Conservation (phyloP, 2,797 vertebrate species). For the Cryptoprocta ferox region DNA sequence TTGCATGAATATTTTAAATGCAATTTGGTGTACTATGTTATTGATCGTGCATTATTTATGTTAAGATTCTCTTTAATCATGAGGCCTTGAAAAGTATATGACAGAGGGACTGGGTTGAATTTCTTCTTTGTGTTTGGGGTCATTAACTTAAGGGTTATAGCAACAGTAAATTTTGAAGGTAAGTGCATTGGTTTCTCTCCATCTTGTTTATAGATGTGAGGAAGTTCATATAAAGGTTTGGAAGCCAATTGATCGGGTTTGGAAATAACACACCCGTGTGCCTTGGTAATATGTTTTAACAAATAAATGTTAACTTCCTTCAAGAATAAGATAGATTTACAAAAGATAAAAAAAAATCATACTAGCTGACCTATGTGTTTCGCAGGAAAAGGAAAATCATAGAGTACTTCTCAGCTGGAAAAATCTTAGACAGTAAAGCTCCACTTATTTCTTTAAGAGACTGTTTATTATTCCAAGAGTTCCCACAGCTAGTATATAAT, state of each 20-base stretch:
- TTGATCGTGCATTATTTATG: constrained; percentile 86
- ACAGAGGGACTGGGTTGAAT: constrained; percentile 50
- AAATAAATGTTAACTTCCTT: constrained; percentile 34
- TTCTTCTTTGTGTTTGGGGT: constrained; percentile 37
- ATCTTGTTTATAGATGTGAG: constrained; percentile 55
- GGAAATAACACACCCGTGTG: neutral
- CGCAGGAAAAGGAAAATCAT: neutral
- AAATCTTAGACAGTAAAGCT: neutral
- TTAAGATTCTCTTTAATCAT: constrained; percentile 82
- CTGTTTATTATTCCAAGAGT: constrained; percentile 13
- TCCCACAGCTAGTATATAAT: neutral
- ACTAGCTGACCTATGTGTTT: neutral
- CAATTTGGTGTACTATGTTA: constrained; percentile 74
- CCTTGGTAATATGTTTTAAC: neutral
- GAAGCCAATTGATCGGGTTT: neutral
- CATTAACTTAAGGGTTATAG: constrained; percentile 51
- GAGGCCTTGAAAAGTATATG: constrained; percentile 67
- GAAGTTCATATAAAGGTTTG: neutral
- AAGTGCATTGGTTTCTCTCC: constrained; percentile 18
- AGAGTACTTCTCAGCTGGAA: neutral
- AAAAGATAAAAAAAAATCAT: neutral
- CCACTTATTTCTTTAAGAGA: neutral
- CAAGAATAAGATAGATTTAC: constrained; percentile 17
- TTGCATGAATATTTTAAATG: constrained; percentile 87
- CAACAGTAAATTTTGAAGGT: constrained; percentile 53